Base-by-base conservation (phyloP, 2,113 vertebrate genomes). In the Prunella fulvescens region DNA sequence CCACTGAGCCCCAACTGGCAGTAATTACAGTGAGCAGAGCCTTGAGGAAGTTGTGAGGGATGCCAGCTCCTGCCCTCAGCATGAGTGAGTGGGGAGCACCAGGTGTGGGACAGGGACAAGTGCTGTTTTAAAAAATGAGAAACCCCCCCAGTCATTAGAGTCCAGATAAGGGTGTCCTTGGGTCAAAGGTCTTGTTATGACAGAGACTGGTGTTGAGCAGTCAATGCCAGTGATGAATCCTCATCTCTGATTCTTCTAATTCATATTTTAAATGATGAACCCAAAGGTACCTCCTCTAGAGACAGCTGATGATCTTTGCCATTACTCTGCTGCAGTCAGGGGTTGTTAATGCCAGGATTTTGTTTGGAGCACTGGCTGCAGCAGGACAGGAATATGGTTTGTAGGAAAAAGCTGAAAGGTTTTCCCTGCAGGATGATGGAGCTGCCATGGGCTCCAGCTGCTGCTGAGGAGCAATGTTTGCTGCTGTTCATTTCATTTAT, bases 101-200 rank as follows among this genome's bases (percentile, higher is more conserved):
- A 94, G 95, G 97, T 97, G 97, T 74, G 54, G 92, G 76, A 91
- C 76, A 93, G 78, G 96, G 81, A 70, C 76, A 92, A 95, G 70
- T 86, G 95, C 72, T 92, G 14, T 28, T 92, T 82, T 80, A 91
- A 96, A 97, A 97, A 97, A 96, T 94, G 97, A 97, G 95, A 64
- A 90, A 71, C 86, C 91, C 91, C 92, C 95, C 95, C 77, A 77
- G 96, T 93, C 92, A 97, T 98, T 96, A 94, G 94, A 94, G 96
- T 62, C 95, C 95, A 88, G 95, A 91, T 73, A 88, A 53, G 95
- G 95, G 80, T 95, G 91, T 95, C 88, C 88, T 69, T 31, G 82
- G 97, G 97, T 97, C 97, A 98, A 90, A 97, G 97, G 97, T 96
- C 95, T 85, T 39, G 0, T 26, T 23, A 25, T 94, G 91, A 94